These are phyloP conservation scores for Serripes groenlandicus DNA, from an alignment of 2,888 invertebrate species.

Conservation along the genomic window DNA sequence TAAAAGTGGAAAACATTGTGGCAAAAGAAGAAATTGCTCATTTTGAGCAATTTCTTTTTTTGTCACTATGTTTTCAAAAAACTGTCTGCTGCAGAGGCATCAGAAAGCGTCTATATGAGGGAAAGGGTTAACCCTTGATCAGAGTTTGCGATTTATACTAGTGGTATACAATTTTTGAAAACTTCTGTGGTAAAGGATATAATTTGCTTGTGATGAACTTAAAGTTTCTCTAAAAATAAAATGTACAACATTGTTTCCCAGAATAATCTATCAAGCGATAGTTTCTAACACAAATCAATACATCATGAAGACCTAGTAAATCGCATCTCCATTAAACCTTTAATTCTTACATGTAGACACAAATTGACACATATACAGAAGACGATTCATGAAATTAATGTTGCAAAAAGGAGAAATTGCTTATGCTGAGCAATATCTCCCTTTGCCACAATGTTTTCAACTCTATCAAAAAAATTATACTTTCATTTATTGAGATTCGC, in stretches of 20 bases:
- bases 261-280: no score
- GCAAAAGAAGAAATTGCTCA: neutral
- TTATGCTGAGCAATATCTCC: neutral
- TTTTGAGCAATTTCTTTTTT: neutral
- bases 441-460: neutral
- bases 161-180: neutral
- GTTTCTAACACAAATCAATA: no score
- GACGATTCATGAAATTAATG: neutral
- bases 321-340: no score
- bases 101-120: neutral
- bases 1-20: neutral
- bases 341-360: no score
- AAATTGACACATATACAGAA: no score
- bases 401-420: constrained; percentile 3
- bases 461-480: no score
- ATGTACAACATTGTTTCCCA: no score
- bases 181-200: neutral
- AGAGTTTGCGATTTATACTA: no score
- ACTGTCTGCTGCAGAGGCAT: constrained; percentile 1
- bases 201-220: no score
- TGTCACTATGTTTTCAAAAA: neutral
- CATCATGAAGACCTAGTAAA: no score
- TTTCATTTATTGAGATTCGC: no score
- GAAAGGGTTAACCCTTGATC: constrained; percentile 3
- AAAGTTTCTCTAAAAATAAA: no score